Percentiles rank a stretch among this genome's conserved stretches.
phyloP scores from a whole-genome alignment of 2,113 vertebrate species.

The Proteles cristata region DNA sequence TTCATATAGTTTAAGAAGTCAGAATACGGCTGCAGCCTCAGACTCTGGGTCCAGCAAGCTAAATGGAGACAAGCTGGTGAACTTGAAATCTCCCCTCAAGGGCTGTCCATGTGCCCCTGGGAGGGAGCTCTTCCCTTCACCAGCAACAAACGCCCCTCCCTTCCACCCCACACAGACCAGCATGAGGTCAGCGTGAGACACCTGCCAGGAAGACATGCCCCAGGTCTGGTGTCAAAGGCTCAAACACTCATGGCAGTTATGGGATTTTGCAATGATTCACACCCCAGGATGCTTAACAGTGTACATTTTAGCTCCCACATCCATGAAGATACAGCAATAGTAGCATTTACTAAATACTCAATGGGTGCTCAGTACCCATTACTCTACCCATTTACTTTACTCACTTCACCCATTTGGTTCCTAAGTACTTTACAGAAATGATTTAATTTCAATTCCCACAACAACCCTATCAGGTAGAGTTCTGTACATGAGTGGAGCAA shows the following conservation, averaged over 20 bases:
- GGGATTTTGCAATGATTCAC: not conserved
- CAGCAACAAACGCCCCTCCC: not conserved
- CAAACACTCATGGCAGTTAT: not conserved
- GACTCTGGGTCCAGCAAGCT: not conserved
- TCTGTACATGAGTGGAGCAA: not conserved
- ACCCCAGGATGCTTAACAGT: not conserved
- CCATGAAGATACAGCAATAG: not conserved
- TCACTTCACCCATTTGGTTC: not conserved
- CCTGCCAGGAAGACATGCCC: conserved; percentile 25
- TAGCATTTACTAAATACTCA: not conserved
- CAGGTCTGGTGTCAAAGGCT: not conserved
- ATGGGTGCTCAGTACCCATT: not conserved
- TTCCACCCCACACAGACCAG: not conserved
- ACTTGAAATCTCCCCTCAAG: not conserved
- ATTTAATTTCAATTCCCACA: not conserved
- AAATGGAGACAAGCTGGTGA: not conserved
- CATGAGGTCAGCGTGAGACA: not conserved
- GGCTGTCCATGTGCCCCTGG: not conserved
- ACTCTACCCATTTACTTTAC: not conserved
- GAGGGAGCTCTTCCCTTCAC: not conserved
- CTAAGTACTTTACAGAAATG: not conserved
- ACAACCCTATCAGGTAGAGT: not conserved
- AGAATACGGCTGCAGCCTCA: not conserved
- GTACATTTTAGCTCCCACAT: not conserved
- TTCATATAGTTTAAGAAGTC: not conserved